Base-by-base conservation (phyloP, 1,140 invertebrate species). In the Ridgeia piscesae region DNA sequence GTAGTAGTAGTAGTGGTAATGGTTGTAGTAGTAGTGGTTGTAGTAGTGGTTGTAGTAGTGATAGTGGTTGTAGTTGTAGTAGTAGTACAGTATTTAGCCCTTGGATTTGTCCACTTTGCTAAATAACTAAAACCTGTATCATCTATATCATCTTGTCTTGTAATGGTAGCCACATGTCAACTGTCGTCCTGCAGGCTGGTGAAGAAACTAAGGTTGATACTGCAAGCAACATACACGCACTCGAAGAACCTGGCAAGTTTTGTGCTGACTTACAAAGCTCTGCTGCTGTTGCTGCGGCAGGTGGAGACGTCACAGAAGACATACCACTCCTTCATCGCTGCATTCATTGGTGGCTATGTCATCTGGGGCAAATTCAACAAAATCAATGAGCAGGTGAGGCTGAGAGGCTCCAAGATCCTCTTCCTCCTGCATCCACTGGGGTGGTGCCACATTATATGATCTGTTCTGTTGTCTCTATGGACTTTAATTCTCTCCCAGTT, bases 291-390 rank as follows among this genome's bases (percentile, higher is more conserved):
- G 0, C 92, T 96, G 92, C 92, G 93, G 9, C 93, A 95, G 91
- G 93, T 95, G 34, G 92, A 94, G 88, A 94, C 94, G 91, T 93
- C 94, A 92, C 88, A 91, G 34, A 92, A 93, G 91, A 90, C 94
- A 88, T 95, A 93, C 92, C 96, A 96, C 91, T 94, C 96, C 8
- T 96, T 96, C 92, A 92, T 96, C 9, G 94, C 96, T 34, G 96
- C 96, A 27, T 96, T 96, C 93, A 93, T 95, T 91, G 95, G 95
- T 33, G 96, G 96, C 6, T 97, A 96, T 93, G 93, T 95, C 42
- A 95, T 97, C 9, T 97, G 97, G 94, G 96, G 96, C 35, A 95
- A 95, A 92, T 96, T 96, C 92, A 97, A 96, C 93, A 96, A 96
- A 94, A 96, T 97, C 31, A 97, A 96, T 94, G 96, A 97, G 94